Percentiles rank a stretch among this genome's conserved stretches.
phyloP scores from a whole-genome alignment of 2,797 vertebrate genomes.

The Gastrophryne carolinensis region DNA sequence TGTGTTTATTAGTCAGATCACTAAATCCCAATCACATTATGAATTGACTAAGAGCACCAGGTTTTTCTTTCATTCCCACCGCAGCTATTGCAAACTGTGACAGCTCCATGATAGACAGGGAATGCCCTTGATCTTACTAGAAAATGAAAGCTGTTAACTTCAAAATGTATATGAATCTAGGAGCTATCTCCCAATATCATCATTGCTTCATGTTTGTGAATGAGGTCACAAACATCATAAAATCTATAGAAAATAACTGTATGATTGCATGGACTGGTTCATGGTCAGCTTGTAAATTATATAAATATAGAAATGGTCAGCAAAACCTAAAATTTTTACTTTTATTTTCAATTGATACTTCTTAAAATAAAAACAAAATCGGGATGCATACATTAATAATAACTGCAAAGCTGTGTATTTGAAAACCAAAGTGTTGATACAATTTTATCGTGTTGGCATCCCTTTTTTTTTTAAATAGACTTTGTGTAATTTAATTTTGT shows the following conservation, averaged over 20 bases:
- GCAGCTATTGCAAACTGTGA: slow-evolving; percentile 41
- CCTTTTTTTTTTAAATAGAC: no score
- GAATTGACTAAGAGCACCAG: slow-evolving; percentile 45
- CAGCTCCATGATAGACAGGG: slow-evolving; percentile 38
- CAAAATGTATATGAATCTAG: slow-evolving; percentile 13
- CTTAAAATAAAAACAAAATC: no score
- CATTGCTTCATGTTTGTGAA: neutral
- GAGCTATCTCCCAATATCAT: neutral
- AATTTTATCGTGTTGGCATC: no score
- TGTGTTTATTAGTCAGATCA: slow-evolving; percentile 37
- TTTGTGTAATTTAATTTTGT: no score
- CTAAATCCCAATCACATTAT: slow-evolving; percentile 41
- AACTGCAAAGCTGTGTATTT: no score
- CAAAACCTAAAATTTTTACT: neutral
- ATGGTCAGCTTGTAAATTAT: neutral
- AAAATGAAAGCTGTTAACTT: slow-evolving; percentile 47
- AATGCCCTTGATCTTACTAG: slow-evolving; percentile 41
- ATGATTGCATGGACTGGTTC: neutral
- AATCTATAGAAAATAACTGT: neutral
- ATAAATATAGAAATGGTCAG: neutral
- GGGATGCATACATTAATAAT: no score
- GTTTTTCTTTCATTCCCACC: slow-evolving; percentile 46
- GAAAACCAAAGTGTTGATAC: no score
- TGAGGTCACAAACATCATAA: slow-evolving; percentile 11
- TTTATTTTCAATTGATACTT: no score